phyloP scores from a whole-genome alignment of 2,113 vertebrate genomes.

The Cebidichthys violaceus region DNA sequence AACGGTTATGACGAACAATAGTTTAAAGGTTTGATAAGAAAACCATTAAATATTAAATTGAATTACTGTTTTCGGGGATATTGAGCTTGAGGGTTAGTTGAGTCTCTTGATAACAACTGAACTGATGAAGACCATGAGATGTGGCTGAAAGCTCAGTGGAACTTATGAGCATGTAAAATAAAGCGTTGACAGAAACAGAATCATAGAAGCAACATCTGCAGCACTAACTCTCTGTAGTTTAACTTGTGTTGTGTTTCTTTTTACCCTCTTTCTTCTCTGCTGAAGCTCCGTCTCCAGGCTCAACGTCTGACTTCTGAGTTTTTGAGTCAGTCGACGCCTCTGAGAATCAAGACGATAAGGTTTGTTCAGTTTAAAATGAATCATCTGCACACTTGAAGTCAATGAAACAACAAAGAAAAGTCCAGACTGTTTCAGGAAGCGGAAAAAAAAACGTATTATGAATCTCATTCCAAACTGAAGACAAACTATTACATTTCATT shows the following conservation, averaged over 20 bases:
- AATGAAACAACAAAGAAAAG: neutral
- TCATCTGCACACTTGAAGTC: neutral
- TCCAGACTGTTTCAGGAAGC: neutral
- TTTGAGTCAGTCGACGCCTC: neutral
- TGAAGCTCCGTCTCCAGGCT: constrained; percentile 12
- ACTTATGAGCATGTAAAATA: neutral
- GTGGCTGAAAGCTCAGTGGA: neutral
- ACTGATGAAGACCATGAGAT: no score
- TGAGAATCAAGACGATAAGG: neutral
- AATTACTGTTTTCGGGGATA: neutral
- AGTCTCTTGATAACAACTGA: no score
- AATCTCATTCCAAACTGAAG: neutral
- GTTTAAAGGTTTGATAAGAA: neutral
- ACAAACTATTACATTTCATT: neutral
- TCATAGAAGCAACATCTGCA: neutral
- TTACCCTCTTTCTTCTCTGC: constrained; percentile 8
- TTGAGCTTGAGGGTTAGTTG: no score
- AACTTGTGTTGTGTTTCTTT: neutral
- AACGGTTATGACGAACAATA: no score
- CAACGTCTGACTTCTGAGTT: neutral
- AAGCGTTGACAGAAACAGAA: no score
- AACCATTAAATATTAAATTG: neutral
- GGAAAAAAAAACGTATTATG: no score
- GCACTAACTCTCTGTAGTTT: neutral
- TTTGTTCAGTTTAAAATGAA: neutral